Evolutionary conservation across 2,797 vertebrate species (phyloP).

Genomic region (Arnoldichthys spilopterus): DNA sequence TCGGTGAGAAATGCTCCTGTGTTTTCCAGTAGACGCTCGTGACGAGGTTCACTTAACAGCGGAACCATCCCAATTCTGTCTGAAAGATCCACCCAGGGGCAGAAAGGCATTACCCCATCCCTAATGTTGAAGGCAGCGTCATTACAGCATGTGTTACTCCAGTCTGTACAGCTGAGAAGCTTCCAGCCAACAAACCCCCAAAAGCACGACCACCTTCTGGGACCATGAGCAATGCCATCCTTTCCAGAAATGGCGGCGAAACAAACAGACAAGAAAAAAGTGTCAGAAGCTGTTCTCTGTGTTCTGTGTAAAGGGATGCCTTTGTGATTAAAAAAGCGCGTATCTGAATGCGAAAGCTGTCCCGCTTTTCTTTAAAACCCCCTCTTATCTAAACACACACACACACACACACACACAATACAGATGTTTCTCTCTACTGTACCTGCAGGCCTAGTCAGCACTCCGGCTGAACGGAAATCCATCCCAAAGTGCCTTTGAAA

Average conservation of each 20-base stretch:
- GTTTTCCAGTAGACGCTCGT: constrained; percentile 31
- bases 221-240: constrained; percentile 24
- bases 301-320: constrained; percentile 49
- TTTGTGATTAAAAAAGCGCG: constrained; percentile 47
- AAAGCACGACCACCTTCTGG: constrained; percentile 1
- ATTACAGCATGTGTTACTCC: constrained; percentile 36
- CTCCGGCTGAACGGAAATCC: constrained; percentile 29
- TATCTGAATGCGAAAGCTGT: constrained; percentile 33
- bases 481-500: constrained; percentile 46
- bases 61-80: constrained; percentile 19
- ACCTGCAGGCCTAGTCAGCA: constrained; percentile 36
- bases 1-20: constrained; percentile 18
- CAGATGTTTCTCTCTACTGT: not conserved
- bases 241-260: constrained; percentile 11
- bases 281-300: constrained; percentile 11
- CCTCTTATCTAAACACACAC: constrained; percentile 7
- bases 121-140: constrained; percentile 41
- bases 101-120: constrained; percentile 27
- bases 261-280: not conserved
- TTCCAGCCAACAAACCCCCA: constrained; percentile 2
- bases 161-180: constrained; percentile 14
- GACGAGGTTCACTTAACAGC: constrained; percentile 43
- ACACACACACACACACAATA: not conserved
- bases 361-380: constrained; percentile 24
- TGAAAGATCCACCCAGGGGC: constrained; percentile 18